phyloP scores from a whole-genome alignment of 1,140 invertebrate genomes.

The Drosophila repleta region DNA sequence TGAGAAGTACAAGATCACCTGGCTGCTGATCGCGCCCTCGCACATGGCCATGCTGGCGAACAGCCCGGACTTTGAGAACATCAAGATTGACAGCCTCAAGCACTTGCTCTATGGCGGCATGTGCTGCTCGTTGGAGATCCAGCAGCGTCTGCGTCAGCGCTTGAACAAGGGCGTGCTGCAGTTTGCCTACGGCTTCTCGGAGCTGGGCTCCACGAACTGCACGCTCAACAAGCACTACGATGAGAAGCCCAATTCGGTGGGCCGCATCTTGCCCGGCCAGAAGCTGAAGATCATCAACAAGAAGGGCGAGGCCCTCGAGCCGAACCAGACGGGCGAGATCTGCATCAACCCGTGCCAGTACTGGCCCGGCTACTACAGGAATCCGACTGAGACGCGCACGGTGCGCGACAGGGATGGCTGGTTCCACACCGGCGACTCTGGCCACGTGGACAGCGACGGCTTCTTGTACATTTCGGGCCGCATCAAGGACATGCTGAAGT shows the following conservation, averaged over 20 bases:
- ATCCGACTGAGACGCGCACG: conserved; percentile 85
- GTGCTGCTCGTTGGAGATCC: conserved; percentile 19
- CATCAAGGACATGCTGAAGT: conserved; percentile 91
- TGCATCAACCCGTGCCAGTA: conserved; percentile 83
- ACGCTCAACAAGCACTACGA: conserved; percentile 32
- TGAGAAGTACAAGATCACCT: conserved; percentile 41
- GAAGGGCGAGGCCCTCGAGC: conserved; percentile 85
- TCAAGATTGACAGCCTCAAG: conserved; percentile 26
- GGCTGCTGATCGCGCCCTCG: conserved; percentile 16
- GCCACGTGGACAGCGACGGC: conserved; percentile 87
- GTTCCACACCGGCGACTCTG: conserved; percentile 89
- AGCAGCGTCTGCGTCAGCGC: conserved; percentile 21
- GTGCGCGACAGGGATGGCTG: conserved; percentile 87
- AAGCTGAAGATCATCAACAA: conserved; percentile 83
- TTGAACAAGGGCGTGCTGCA: conserved; percentile 22
- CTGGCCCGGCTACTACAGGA: conserved; percentile 82
- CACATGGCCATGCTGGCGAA: conserved; percentile 33
- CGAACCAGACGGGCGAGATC: conserved; percentile 87
- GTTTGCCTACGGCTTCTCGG: conserved; percentile 33
- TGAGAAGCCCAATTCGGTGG: conserved; percentile 40
- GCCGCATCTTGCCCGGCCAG: conserved; percentile 52
- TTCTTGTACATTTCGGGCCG: conserved; percentile 88
- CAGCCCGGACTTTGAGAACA: conserved; percentile 11
- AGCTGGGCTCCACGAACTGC: conserved; percentile 25
- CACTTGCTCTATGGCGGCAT: conserved; percentile 30